Percentiles rank a stretch among this genome's conserved stretches.
phyloP scores from a whole-genome alignment of 2,888 invertebrate species.

The Phlogophora meticulosa region DNA sequence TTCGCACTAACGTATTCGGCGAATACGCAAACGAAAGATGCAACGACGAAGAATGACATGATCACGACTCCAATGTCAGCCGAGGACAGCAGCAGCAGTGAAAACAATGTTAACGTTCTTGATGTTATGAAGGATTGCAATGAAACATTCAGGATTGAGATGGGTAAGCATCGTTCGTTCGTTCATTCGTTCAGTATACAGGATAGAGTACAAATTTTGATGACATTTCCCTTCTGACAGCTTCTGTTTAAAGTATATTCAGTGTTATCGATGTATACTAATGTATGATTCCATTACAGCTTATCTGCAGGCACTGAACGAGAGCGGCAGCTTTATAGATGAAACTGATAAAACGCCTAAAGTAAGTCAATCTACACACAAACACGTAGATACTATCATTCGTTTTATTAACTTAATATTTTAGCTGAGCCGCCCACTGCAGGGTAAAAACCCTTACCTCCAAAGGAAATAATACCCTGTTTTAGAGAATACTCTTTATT shows the following conservation, averaged over 20 bases:
- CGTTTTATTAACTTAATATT: too few species aligned
- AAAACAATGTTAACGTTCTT: slow-evolving; percentile 76
- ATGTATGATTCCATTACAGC: slow-evolving; percentile 75
- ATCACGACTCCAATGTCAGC: slow-evolving; percentile 16
- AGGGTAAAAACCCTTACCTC: too few species aligned
- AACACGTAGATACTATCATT: background rate
- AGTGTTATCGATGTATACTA: background rate
- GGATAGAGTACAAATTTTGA: too few species aligned
- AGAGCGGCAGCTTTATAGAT: slow-evolving; percentile 90
- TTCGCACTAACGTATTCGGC: slow-evolving; percentile 47
- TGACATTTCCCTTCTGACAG: too few species aligned
- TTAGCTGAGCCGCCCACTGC: too few species aligned
- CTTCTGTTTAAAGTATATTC: too few species aligned
- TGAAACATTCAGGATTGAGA: slow-evolving; percentile 88
- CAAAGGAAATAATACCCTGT: too few species aligned
- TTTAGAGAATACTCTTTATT: too few species aligned
- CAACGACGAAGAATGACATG: slow-evolving; percentile 20
- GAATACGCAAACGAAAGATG: slow-evolving; percentile 25
- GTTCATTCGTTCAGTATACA: too few species aligned
- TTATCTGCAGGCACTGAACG: slow-evolving; percentile 86
- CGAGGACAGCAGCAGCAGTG: slow-evolving; percentile 52
- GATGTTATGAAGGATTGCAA: slow-evolving; percentile 87
- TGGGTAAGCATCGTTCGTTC: slow-evolving; percentile 82
- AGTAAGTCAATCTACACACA: slow-evolving; percentile 75
- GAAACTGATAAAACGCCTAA: slow-evolving; percentile 91